These are phyloP conservation scores for Nycticryphes semicollaris DNA, from an alignment of 2,113 vertebrate genomes.

Conservation along the genomic window DNA sequence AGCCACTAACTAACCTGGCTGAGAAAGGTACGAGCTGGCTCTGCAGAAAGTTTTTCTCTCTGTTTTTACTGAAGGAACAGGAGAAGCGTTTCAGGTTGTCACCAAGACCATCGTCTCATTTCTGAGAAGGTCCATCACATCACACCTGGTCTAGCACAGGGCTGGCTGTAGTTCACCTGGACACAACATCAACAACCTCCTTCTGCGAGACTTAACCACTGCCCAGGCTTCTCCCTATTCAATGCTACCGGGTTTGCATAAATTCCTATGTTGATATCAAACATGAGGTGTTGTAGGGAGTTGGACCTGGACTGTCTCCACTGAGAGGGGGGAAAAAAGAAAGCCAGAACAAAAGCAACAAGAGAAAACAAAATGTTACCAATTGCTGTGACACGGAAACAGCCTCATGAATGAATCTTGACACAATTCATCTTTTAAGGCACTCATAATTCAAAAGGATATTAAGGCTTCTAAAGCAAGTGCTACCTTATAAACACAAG, in stretches of 20 bases:
- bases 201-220: not conserved
- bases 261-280: not conserved
- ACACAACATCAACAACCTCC: not conserved
- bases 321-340: not conserved
- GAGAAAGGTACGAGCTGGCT: not conserved
- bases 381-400: not conserved
- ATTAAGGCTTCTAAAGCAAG: not conserved
- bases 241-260: not conserved
- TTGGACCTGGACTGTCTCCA: not conserved
- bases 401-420: not conserved
- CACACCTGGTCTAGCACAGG: not conserved
- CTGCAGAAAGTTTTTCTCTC: not conserved
- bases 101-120: not conserved
- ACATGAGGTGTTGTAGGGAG: not conserved
- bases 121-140: not conserved
- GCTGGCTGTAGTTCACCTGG: not conserved
- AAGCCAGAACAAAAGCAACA: not conserved
- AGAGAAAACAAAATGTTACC: not conserved
- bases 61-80: not conserved
- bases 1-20: not conserved
- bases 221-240: not conserved
- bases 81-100: not conserved
- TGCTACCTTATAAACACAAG: not conserved
- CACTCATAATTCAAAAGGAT: not conserved
- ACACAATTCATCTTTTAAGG: not conserved